Conservation (phyloP, 2,113 vertebrate species). For the Xerus inauris region DNA sequence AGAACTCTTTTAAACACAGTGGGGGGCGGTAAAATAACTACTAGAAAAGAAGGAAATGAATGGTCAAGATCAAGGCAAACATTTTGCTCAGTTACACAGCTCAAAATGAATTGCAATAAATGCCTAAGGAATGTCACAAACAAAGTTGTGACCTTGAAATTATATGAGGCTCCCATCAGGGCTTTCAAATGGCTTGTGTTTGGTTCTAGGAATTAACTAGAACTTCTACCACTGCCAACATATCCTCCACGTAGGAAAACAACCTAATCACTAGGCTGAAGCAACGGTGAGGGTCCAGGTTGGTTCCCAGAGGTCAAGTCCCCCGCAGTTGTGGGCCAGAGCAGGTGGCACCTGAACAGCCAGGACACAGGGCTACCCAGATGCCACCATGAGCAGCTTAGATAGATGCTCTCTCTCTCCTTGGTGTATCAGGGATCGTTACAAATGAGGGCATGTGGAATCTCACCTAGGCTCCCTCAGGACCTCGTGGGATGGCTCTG, state of each 20-base stretch:
- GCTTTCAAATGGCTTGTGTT: background rate
- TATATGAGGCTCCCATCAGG: background rate
- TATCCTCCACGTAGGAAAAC: background rate
- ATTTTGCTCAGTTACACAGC: background rate
- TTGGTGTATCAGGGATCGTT: background rate
- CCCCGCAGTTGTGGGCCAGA: fast-evolving
- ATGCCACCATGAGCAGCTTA: no score
- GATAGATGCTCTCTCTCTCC: background rate
- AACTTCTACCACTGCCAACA: fast-evolving
- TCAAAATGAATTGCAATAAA: background rate
- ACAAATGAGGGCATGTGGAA: background rate
- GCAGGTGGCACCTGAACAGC: fast-evolving
- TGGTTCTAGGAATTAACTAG: background rate
- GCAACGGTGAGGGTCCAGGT: background rate
- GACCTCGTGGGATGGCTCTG: background rate
- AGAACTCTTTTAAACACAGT: background rate
- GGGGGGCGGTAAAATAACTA: background rate
- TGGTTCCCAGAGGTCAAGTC: background rate
- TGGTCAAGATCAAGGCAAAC: background rate
- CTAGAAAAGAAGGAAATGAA: background rate
- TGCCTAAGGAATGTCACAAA: background rate
- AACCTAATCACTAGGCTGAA: background rate
- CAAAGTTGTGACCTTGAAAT: background rate
- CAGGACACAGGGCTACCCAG: background rate
- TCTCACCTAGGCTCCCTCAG: background rate